Evolutionary conservation across 2,888 invertebrate species (phyloP).

Genomic region (Siphonodentalium dalli): DNA sequence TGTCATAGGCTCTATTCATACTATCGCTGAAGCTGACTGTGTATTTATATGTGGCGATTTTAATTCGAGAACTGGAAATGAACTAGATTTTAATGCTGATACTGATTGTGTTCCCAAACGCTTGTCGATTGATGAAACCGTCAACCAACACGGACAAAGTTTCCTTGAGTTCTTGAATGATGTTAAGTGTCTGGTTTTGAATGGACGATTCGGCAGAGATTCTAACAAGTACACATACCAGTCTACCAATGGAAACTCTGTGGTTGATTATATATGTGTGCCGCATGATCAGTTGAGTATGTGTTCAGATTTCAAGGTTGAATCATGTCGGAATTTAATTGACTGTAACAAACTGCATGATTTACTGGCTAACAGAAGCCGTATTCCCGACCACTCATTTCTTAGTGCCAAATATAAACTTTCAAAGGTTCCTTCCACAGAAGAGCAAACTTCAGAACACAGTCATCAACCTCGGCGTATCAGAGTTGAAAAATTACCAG

Average conservation of each 20-base stretch:
- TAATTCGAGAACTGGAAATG: not conserved
- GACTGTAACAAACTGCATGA: not conserved
- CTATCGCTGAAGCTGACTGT: not conserved
- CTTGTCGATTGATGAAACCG: not conserved
- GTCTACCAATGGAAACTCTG: not conserved
- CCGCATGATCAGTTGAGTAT: not conserved
- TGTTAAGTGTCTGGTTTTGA: not conserved
- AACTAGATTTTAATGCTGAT: not conserved
- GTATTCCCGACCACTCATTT: not conserved
- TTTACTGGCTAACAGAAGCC: not conserved
- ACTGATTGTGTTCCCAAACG: not conserved
- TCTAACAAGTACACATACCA: not conserved
- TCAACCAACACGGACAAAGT: slow-evolving; percentile 1
- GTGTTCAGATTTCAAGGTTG: not conserved
- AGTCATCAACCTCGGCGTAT: not conserved
- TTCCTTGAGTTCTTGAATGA: not conserved
- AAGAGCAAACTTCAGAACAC: not conserved
- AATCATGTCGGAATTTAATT: not conserved
- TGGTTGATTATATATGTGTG: slow-evolving; percentile 2
- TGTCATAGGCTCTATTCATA: not conserved
- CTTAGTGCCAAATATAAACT: not conserved
- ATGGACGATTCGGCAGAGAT: not conserved
- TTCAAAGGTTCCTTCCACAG: not conserved
- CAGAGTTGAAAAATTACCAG: not conserved
- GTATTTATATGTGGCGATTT: slow-evolving; percentile 1